A percentile compares a stretch with the other conserved stretches of the same genome.
These are phyloP conservation scores for Cotesia vestalis DNA, from an alignment of 1,140 invertebrate species.

Conservation along the genomic window DNA sequence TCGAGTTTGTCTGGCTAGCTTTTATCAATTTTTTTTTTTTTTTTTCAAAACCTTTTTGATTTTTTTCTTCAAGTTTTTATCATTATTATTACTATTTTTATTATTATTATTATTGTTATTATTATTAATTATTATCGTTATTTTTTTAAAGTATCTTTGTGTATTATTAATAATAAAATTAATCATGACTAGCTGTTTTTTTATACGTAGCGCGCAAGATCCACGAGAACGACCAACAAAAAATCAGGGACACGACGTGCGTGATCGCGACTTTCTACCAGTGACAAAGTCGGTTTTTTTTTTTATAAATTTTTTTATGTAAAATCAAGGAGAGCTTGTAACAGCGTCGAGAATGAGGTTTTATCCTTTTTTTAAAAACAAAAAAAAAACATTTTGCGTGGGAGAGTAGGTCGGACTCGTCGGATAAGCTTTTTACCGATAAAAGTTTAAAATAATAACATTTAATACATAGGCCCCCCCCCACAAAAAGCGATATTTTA, in stretches of 20 bases:
- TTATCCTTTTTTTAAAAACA: neutral
- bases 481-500: constrained; percentile 26
- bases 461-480: neutral
- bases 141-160: constrained; percentile 2
- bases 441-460: constrained; percentile 9
- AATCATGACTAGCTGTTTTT: constrained; percentile 7
- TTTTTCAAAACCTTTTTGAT: constrained; percentile 10
- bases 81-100: neutral
- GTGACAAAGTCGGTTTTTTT: neutral
- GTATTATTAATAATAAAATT: constrained; percentile 4
- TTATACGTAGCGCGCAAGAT: neutral
- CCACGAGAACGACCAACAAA: constrained; percentile 3
- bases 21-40: neutral
- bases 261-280: neutral
- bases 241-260: neutral
- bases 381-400: constrained; percentile 1
- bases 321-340: too few species aligned
- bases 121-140: neutral
- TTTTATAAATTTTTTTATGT: neutral
- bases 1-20: constrained; percentile 14
- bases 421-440: neutral
- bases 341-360: too few species aligned
- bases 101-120: neutral
- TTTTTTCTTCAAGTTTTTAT: neutral
- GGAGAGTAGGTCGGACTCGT: neutral